phyloP scores from a whole-genome alignment of 2,888 invertebrate genomes.

The Scaeva pyrastri region DNA sequence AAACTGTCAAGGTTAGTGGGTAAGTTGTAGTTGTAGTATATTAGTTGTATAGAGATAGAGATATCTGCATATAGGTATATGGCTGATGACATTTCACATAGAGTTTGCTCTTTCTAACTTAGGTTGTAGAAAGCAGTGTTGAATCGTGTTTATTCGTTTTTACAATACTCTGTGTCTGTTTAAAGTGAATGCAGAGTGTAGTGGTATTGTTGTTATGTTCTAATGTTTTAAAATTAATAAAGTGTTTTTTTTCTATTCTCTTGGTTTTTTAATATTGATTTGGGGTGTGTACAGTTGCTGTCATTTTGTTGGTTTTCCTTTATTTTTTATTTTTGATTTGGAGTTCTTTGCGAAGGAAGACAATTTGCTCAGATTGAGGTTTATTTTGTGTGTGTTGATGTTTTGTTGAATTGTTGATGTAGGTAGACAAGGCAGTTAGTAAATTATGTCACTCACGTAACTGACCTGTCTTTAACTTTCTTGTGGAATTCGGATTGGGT shows the following conservation, averaged over 20 bases:
- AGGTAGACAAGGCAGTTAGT: not conserved
- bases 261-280: conserved; percentile 15
- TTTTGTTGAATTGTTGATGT: not conserved
- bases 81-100: not conserved
- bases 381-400: not conserved
- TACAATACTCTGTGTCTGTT: no score
- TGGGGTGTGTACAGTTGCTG: conserved; percentile 10
- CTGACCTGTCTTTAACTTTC: conserved; percentile 20
- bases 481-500: conserved; percentile 33
- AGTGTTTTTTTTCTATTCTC: not conserved
- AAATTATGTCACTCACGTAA: not conserved
- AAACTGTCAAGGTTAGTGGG: conserved; percentile 70
- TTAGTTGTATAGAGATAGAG: not conserved
- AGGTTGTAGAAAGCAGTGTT: not conserved
- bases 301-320: not conserved
- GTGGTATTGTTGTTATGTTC: not conserved
- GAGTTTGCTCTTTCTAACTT: not conserved
- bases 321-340: not conserved
- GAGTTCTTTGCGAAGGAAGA: not conserved
- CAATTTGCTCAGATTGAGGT: conserved; percentile 1
- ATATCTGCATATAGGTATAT: not conserved
- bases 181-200: not conserved
- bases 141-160: not conserved
- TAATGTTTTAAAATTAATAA: not conserved
- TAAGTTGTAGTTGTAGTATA: conserved; percentile 21